Conservation (phyloP, 2,113 vertebrate species). For the Gnathonemus echidnorhynchus region DNA sequence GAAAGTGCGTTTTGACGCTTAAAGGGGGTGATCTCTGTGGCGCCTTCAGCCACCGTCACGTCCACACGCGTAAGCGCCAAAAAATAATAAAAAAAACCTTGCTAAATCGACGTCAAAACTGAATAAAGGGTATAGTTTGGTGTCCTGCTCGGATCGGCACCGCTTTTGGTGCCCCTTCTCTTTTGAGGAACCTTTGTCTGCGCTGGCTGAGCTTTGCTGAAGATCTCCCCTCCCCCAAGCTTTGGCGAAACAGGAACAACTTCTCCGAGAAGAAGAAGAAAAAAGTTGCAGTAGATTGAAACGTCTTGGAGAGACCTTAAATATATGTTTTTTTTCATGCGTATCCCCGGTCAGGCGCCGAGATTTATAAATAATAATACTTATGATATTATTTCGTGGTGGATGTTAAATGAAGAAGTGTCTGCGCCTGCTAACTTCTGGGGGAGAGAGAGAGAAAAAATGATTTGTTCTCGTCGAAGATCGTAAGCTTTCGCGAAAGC, state of each 20-base stretch:
- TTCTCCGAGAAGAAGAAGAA: constrained; percentile 57
- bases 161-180: background rate
- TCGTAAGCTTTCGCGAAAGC: constrained; percentile 26
- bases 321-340: constrained; percentile 36
- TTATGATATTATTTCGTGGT: constrained; percentile 12
- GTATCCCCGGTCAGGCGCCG: constrained; percentile 57
- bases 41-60: no score
- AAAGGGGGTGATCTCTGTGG: background rate
- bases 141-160: background rate
- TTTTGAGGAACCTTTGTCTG: constrained; percentile 21
- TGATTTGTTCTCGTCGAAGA: constrained; percentile 36
- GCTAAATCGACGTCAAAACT: no score
- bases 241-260: constrained; percentile 75
- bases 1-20: background rate
- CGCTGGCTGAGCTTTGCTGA: constrained; percentile 37
- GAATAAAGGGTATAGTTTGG: background rate
- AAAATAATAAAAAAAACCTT: background rate
- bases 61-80: background rate
- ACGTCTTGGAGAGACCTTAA: constrained; percentile 63
- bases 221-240: constrained; percentile 66
- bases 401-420: constrained; percentile 23
- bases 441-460: constrained; percentile 9
- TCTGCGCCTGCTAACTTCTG: background rate
- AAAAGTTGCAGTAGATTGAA: constrained; percentile 68
- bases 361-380: constrained; percentile 46